Evolutionary conservation across 2,797 vertebrate species (phyloP), one percentile per base, ranked within the genome.

Genomic region (Acanthopagrus latus): DNA sequence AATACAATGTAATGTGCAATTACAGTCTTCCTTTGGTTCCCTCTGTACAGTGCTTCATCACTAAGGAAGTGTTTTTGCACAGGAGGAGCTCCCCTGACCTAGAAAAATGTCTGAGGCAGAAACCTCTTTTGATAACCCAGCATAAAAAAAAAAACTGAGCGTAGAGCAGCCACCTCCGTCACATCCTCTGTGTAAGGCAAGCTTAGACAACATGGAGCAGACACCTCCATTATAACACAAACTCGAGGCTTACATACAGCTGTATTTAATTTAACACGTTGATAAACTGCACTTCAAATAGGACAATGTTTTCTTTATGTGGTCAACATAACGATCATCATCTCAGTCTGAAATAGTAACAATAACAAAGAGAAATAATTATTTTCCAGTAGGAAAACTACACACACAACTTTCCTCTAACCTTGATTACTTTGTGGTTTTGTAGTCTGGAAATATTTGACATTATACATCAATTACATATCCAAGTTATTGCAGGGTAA

Each of bases 51-150:
- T 66, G 65, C 66, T 78, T 81, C 62, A 84, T 84, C 56, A 82
- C 65, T 66, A 76, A 87, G 87, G 67, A 76, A 67, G 74, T 65
- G 76, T 80, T 86, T 72, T 76, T 81, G 71, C 77, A 84, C 72
- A 83, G 78, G 76, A 87, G 71, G 70, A 81, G 88, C 75, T 85
- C 66, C 78, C 74, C 64, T 95, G 95, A 94, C 94, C 93, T 92
- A 95, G 88, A 94, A 95, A 94, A 83, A 80, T 71, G 51, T 76
- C 66, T 74, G 72, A 90, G 73, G 86, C 88, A 78, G 82, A 85
- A 78, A 78, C 64, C 81, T 88, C 82, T 78, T 90, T 91, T 92
- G 85, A 92, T 89, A 92, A 93, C 79, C 76, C 81, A 80, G 74
- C 80, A 86, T 72, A 76, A 85, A 84, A 83, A 85, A 71, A 78